Evolutionary conservation across 2,888 invertebrate genomes (phyloP).

Genomic region (Polia nebulosa): DNA sequence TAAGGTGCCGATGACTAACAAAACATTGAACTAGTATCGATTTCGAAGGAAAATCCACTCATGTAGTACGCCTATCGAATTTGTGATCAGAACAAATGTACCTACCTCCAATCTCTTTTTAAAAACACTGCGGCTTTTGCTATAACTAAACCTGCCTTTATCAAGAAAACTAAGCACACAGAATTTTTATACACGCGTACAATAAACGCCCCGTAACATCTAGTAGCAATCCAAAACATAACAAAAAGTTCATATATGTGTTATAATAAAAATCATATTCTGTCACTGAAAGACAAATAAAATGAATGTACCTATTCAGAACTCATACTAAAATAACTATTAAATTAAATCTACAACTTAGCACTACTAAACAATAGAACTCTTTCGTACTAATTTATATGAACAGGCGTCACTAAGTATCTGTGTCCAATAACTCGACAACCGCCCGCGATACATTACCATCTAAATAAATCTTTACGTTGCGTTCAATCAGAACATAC

Average conservation of each 20-base stretch:
- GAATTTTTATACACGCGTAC: not conserved
- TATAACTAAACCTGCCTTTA: not conserved
- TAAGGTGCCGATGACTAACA: not conserved
- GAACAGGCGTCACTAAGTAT: slow-evolving; percentile 19
- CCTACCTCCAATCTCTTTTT: not conserved
- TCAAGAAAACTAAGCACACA: not conserved
- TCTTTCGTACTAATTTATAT: slow-evolving; percentile 33
- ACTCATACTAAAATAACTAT: not conserved
- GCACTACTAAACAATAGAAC: slow-evolving; percentile 5
- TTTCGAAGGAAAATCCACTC: not conserved
- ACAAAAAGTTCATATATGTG: no score
- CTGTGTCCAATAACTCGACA: slow-evolving; percentile 2
- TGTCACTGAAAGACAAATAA: no score
- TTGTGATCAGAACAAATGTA: not conserved
- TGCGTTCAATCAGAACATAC: slow-evolving; percentile 23
- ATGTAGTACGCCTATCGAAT: not conserved
- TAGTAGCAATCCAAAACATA: no score
- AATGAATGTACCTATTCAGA: not conserved
- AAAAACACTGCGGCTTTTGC: not conserved
- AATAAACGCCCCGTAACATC: not conserved
- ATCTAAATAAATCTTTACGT: slow-evolving; percentile 46
- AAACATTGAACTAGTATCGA: not conserved
- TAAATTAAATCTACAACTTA: slow-evolving; percentile 12
- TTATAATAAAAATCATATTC: no score
- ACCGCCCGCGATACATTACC: slow-evolving; percentile 23